These are phyloP conservation scores for Hydraecia micacea DNA, from an alignment of 2,888 invertebrate genomes.

Conservation along the genomic window DNA sequence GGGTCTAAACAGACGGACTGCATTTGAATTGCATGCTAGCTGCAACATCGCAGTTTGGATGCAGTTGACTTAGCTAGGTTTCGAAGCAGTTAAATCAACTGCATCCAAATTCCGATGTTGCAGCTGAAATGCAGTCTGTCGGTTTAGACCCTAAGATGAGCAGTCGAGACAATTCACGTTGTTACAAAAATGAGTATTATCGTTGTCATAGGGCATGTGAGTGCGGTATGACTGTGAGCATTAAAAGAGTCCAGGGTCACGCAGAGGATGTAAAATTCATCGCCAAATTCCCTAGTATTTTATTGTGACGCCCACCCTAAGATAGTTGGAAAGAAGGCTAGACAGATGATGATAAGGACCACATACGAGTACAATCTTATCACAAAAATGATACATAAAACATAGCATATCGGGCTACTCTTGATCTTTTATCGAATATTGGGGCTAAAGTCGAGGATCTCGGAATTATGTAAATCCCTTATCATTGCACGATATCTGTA, in stretches of 20 bases:
- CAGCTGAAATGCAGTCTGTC: too few relatives aligned
- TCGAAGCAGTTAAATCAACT: too few relatives aligned
- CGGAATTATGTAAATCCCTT: background rate
- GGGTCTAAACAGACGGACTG: too few relatives aligned
- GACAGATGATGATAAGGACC: too few relatives aligned
- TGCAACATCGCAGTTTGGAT: too few relatives aligned
- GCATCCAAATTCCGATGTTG: too few relatives aligned
- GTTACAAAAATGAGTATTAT: background rate
- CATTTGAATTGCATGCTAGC: too few relatives aligned
- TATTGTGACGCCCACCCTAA: background rate
- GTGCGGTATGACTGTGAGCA: background rate
- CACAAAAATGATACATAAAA: background rate
- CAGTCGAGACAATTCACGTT: too few relatives aligned
- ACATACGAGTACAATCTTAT: background rate
- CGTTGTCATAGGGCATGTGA: background rate
- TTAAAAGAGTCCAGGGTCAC: background rate
- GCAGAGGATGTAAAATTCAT: background rate
- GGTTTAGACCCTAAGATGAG: too few relatives aligned
- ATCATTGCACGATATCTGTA: slow-evolving; percentile 11
- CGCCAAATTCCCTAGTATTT: background rate
- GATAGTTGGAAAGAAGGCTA: background rate
- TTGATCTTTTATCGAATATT: slow-evolving; percentile 2
- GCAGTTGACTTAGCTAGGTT: too few relatives aligned
- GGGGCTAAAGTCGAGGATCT: background rate
- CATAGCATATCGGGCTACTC: too few relatives aligned